These are phyloP conservation scores for Drosophila sproati DNA, from an alignment of 1,140 invertebrate species.

Conservation along the genomic window DNA sequence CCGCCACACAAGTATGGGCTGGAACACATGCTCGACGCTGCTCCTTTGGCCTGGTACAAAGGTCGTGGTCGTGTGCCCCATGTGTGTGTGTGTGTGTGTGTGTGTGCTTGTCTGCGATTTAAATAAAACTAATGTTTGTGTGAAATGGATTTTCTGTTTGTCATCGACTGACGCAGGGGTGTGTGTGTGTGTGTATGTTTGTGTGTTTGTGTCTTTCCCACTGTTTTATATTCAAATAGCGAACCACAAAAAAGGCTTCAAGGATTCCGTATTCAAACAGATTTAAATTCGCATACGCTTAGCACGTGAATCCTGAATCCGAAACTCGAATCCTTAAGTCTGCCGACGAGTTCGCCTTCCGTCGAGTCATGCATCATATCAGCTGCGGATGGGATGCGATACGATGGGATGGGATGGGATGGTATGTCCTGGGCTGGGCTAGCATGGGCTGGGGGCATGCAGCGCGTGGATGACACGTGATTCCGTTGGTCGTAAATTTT, in stretches of 20 bases:
- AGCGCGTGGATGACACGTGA: conserved; percentile 83
- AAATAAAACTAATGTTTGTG: conserved; percentile 83
- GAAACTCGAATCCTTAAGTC: conserved; percentile 49
- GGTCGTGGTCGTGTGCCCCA: conserved; percentile 43
- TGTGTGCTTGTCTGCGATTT: conserved; percentile 61
- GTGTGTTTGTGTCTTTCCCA: conserved; percentile 60
- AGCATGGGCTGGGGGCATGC: conserved; percentile 33
- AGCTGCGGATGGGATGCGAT: conserved; percentile 38
- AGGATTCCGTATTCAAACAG: conserved; percentile 76
- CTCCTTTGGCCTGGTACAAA: conserved; percentile 45
- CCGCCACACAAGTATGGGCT: conserved; percentile 39
- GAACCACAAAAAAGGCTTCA: conserved; percentile 59
- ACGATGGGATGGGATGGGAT: conserved; percentile 11
- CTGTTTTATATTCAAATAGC: conserved; percentile 76
- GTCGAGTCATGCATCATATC: conserved; percentile 81
- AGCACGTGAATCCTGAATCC: conserved; percentile 63
- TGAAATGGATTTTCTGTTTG: conserved; percentile 83
- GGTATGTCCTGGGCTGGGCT: too few species aligned
- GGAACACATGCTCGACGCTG: conserved; percentile 48
- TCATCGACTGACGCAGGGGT: conserved; percentile 54
- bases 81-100: conserved; percentile 27
- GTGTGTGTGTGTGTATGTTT: conserved; percentile 23
- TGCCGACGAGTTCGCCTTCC: conserved; percentile 60
- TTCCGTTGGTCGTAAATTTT: conserved; percentile 82
- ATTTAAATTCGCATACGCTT: conserved; percentile 78